Evolutionary conservation across 1,140 invertebrate species (phyloP), one percentile per base, ranked within the genome.

Genomic region (Lithobius niger): DNA sequence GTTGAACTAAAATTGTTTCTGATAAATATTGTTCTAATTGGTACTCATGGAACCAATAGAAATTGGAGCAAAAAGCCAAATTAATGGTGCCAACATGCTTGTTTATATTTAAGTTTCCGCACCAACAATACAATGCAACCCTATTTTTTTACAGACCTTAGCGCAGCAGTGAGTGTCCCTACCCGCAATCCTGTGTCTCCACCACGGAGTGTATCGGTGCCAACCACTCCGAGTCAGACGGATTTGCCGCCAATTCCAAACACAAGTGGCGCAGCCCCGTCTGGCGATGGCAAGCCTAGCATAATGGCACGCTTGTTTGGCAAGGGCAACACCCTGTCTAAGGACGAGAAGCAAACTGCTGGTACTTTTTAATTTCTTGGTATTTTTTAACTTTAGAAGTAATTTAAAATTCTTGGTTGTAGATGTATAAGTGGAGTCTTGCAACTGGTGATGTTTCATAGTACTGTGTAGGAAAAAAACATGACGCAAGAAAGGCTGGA

Each of bases 261-360:
- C 18, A 54, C 22, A n/a, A 3, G 3, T 10, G 3, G 51, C 15
- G 59, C 54, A 16, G 58, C 61, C 2, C 59, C 64, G 16, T n/a
- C n/a, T n/a, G n/a, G n/a, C n/a, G 44, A 54, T 10, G 18, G 6
- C 3, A 44, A 44, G 27, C 27, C 44, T 15, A 24, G 58, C 22
- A 63, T 71, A 56, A 68, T 71, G 50, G 67, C 67, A 3, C 56
- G 67, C n/a, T 52, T 70, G 1, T 71, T 71, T 51, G 65, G 65
- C 24, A 65, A 62, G 43, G 63, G 63, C 3, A 28, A 25, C 24
- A 22, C 10, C 6, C 45, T 6, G 18, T 18, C 45, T 10, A 51
- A 36, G 16, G 49, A 36, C 6, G 27, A 26, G n/a, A 51, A 51
- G 22, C 10, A 48, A 19, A 48, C 10, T 13, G 45, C 19, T n/a